Evolutionary conservation across 1,140 invertebrate genomes (phyloP), one percentile per base, ranked within the genome.

Genomic region (Harlomillsia oculata): DNA sequence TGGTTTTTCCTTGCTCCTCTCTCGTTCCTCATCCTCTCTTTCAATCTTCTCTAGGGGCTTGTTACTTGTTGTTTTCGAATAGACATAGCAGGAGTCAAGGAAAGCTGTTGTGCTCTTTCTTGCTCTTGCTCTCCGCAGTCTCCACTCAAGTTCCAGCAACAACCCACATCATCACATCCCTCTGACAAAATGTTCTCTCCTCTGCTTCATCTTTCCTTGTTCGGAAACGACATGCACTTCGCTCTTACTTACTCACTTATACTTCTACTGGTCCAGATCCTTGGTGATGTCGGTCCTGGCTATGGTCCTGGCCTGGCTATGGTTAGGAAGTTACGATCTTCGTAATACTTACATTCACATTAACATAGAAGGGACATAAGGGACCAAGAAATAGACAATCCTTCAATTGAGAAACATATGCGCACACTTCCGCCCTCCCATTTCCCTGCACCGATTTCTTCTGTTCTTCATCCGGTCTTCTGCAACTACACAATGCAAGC

Each of bases 371-470:
- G n/a, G n/a, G n/a, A n/a, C n/a, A n/a, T n/a, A n/a, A n/a, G n/a
- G n/a, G n/a, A 20, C 28, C 45, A 48, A 20, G 28, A 32, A 23
- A 56, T 56, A 45, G 36, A 36, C 49, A 36, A 44, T 56, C 44
- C 28, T 30, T 41, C 29, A 48, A 46, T 46, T 59, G 28, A 25
- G 34, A 55, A 60, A 53, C 58, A 60, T 55, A 53, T 60, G 58
- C 43, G 49, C 32, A 34, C 44, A 59, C 52, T 60, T 60, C 58
- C 57, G 57, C 51, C 54, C 50, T 48, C 36, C 28, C 44, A 25
- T 32, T 32, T 21, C 23, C 18, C 39, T 41, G 18, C 8, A 32
- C 11, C 29, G 23, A 14, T 32, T 29, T 54, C 32, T 39, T 49
- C 46, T 49, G 46, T 30, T 34, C 46, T 6, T 25, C 39, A 41